Conservation (phyloP, 2,113 vertebrate genomes). For the Heloderma charlesbogerti region DNA sequence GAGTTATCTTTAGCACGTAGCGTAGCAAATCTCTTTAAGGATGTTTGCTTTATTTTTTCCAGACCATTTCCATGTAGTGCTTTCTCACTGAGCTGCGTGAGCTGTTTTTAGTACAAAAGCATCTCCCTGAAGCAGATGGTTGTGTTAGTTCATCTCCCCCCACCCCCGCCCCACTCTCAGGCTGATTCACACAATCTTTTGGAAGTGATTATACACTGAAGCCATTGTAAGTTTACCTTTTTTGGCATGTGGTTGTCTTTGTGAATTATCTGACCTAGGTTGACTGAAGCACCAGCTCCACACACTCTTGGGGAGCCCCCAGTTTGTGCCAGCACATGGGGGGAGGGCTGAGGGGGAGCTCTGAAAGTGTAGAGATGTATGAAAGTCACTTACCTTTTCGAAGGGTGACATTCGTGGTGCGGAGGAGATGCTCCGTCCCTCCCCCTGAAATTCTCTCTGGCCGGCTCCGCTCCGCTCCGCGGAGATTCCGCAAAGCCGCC, state of each 20-base stretch:
- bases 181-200: background rate
- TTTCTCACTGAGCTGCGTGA: background rate
- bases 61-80: background rate
- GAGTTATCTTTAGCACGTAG: background rate
- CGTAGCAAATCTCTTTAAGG: background rate
- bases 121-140: constrained; percentile 1
- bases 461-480: no score
- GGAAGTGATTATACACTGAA: background rate
- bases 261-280: background rate
- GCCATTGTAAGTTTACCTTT: background rate
- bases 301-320: no score
- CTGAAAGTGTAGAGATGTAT: no score
- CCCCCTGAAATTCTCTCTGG: no score
- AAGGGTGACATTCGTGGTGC: no score
- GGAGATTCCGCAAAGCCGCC: no score
- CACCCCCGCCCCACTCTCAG: background rate
- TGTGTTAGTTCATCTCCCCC: background rate
- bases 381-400: no score
- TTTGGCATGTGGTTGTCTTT: background rate
- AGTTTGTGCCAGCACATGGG: no score
- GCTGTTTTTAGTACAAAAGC: constrained; percentile 17
- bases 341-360: no score
- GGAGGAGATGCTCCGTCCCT: no score
- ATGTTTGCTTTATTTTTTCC: background rate
- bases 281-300: background rate